Conservation (phyloP, 2,888 invertebrate genomes). For the Yponomeuta evonymella region DNA sequence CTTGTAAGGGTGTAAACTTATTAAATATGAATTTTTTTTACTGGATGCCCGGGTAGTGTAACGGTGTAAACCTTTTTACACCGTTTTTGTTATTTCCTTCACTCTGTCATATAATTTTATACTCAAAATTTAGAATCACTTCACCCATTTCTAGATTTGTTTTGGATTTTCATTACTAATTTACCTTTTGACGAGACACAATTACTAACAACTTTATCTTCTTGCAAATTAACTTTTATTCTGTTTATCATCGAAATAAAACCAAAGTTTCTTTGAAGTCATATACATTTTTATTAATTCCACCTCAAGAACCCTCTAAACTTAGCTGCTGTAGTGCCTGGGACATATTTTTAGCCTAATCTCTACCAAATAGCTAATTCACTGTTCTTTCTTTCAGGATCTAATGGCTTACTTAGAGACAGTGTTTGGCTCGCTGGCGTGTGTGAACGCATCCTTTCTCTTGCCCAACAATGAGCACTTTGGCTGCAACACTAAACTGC, state of each 20-base stretch:
- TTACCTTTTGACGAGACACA: neutral
- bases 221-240: neutral
- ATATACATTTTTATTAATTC: no score
- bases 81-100: no score
- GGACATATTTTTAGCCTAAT: neutral
- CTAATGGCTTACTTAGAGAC: slow-evolving; percentile 84
- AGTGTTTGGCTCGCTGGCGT: slow-evolving; percentile 89
- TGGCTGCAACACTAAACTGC: slow-evolving; percentile 86
- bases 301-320: neutral
- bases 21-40: no score
- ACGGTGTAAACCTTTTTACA: no score
- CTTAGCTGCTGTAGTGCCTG: neutral
- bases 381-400: slow-evolving; percentile 55
- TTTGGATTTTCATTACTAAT: neutral
- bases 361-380: neutral
- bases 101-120: no score
- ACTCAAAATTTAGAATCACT: no score
- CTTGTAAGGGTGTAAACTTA: no score
- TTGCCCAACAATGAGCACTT: slow-evolving; percentile 80
- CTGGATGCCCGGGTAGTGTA: no score
- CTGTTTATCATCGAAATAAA: neutral
- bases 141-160: no score
- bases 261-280: no score
- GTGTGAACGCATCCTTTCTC: slow-evolving; percentile 93
- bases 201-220: neutral